These are phyloP conservation scores for Agriopis aurantiaria DNA, from an alignment of 2,888 invertebrate genomes.

Conservation along the genomic window DNA sequence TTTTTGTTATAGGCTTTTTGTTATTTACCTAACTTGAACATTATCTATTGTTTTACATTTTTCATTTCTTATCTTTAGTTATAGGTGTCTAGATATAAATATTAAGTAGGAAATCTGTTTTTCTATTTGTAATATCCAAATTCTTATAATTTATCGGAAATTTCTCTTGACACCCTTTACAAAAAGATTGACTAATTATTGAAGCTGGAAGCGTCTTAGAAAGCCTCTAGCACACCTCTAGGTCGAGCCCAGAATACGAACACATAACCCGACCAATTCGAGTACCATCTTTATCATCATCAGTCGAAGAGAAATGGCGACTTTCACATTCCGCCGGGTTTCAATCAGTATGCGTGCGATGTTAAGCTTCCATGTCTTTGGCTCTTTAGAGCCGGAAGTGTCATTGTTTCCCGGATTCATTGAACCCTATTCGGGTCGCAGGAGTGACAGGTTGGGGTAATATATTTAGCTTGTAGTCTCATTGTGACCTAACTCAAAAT, in stretches of 20 bases:
- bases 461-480: conserved; percentile 5
- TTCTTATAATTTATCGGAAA: conserved; percentile 16
- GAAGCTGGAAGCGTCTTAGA: conserved; percentile 54
- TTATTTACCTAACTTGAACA: too few relatives aligned
- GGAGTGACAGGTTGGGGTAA: conserved; percentile 14
- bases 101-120: background rate
- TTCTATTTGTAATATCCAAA: background rate
- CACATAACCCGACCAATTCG: conserved; percentile 21
- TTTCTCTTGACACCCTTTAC: conserved; percentile 22
- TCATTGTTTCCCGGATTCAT: conserved; percentile 77
- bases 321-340: conserved; percentile 54
- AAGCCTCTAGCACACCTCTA: conserved; percentile 51
- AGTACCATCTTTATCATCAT: conserved; percentile 27
- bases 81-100: background rate
- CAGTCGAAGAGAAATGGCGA: conserved; percentile 33
- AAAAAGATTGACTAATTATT: conserved; percentile 31
- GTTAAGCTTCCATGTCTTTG: conserved; percentile 52
- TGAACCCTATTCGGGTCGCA: conserved; percentile 74
- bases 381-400: conserved; percentile 72
- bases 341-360: conserved; percentile 66
- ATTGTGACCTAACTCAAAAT: background rate
- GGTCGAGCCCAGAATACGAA: conserved; percentile 32
- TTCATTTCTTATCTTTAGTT: background rate
- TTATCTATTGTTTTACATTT: background rate
- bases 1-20: too few relatives aligned